These are phyloP conservation scores for Ianthella basta DNA, from an alignment of 37 sponge, comb jelly and placozoan genomes.

Conservation along the genomic window DNA sequence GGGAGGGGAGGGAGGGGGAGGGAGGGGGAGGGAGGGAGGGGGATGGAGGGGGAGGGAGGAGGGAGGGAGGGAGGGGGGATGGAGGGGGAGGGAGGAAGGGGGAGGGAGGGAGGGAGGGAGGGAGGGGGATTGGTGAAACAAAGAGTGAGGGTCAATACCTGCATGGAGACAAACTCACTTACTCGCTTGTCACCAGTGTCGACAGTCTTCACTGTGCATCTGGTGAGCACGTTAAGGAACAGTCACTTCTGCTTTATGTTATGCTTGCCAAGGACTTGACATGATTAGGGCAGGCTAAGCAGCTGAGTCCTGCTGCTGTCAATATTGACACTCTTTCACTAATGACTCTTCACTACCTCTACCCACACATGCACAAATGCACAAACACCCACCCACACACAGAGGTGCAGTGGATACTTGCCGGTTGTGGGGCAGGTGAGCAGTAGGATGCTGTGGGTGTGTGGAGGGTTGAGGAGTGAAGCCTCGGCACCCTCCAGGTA, in stretches of 20 bases:
- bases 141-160: no score
- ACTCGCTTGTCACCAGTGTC: constrained; percentile 8
- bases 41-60: no score
- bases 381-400: not conserved
- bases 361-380: not conserved
- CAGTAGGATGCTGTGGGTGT: not conserved
- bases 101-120: no score
- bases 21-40: not conserved
- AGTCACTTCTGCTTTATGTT: no score
- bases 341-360: no score
- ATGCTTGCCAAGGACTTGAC: no score
- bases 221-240: not conserved
- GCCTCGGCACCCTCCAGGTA: not conserved
- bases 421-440: not conserved
- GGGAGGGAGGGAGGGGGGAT: no score
- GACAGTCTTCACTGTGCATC: not conserved
- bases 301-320: no score
- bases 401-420: constrained; percentile 4
- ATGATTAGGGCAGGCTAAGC: no score
- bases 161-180: not conserved
- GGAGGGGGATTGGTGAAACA: no score
- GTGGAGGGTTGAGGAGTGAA: not conserved
- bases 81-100: not conserved
- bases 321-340: no score
- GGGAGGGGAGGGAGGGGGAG: no score